Evolutionary conservation across 2,888 invertebrate genomes (phyloP), one percentile per base, ranked within the genome.

Genomic region (Heteromurus nitidus): DNA sequence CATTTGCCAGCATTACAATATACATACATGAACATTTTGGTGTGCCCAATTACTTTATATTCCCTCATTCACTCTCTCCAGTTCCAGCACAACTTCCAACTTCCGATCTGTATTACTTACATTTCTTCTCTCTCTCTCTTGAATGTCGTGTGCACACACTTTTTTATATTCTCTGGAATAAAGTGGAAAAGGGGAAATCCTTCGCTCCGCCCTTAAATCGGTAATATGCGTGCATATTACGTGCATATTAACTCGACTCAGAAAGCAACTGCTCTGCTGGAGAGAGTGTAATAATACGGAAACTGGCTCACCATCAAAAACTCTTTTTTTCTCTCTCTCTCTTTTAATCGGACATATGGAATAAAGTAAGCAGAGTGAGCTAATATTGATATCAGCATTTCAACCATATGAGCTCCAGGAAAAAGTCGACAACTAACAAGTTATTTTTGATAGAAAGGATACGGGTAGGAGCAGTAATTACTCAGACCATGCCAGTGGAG

Each of bases 131-230:
- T 42, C 67, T 47, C 31, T 44, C n/a, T 65, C 20, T 69, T 22
- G 44, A 44, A 24, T 44, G 18, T 47, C 3, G 50, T 50, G 50
- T 50, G 50, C n/a, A n/a, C 3, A n/a, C n/a, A n/a, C n/a, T 28
- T 18, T 30, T 30, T 1, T 24, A 11, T 44, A 42, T 58, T 36
- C 42, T 50, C 50, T 62, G 65, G 65, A 79, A 72, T 79, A 79
- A 72, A 79, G 79, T 79, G 79, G 79, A 72, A 30, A 72, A 69
- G 72, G 77, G 77, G 79, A 79, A 79, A 79, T 79, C 79, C 79
- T 79, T 53, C 31, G 64, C 82, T 75, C 84, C 84, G 80, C 84
- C 84, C 83, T 62, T 68, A 85, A 85, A 82, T 83, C 74, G 82
- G 80, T 79, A 79, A 81, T 77, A 81, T 83, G 84, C 83, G 84